Percentiles rank a stretch among this genome's conserved stretches.
Evolutionary conservation across 2,113 vertebrate genomes (phyloP).

Genomic region (Xiphophorus couchianus): DNA sequence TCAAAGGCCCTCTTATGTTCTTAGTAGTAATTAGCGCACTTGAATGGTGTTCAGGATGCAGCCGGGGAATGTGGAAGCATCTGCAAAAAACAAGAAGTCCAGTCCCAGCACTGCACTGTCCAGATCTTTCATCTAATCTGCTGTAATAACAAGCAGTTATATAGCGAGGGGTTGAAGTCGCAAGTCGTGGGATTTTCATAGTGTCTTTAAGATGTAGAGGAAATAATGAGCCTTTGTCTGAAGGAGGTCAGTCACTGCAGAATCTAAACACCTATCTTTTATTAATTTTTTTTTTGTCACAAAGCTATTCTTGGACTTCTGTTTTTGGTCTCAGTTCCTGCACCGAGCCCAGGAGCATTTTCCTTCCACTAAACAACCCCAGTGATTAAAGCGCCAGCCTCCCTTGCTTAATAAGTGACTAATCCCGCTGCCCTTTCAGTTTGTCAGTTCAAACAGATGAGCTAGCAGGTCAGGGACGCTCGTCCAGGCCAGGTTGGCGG

Average conservation of each 20-base stretch:
- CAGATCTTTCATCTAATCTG: conserved; percentile 1
- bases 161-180: background rate
- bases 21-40: conserved; percentile 37
- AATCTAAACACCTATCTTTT: background rate
- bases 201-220: conserved; percentile 13
- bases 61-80: conserved; percentile 11
- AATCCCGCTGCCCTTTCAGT: conserved; percentile 67
- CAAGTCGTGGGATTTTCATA: background rate
- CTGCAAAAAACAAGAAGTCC: conserved; percentile 8
- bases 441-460: conserved; percentile 69
- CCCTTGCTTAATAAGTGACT: conserved; percentile 58
- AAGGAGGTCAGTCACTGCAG: background rate
- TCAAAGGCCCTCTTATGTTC: conserved; percentile 20
- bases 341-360: background rate
- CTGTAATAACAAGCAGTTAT: background rate
- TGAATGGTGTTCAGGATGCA: conserved; percentile 20
- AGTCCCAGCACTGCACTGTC: conserved; percentile 3
- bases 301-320: conserved; percentile 1
- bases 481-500: conserved; percentile 38
- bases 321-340: conserved; percentile 5
- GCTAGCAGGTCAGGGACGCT: conserved; percentile 38
- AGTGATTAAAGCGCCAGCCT: conserved; percentile 61
- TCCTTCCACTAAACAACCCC: conserved; percentile 40
- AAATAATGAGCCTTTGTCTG: conserved; percentile 21
- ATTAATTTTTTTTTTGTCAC: background rate